Percentiles rank a stretch among this genome's conserved stretches.
Conservation (phyloP, 2,888 invertebrate species). For the Macropis europaea region DNA sequence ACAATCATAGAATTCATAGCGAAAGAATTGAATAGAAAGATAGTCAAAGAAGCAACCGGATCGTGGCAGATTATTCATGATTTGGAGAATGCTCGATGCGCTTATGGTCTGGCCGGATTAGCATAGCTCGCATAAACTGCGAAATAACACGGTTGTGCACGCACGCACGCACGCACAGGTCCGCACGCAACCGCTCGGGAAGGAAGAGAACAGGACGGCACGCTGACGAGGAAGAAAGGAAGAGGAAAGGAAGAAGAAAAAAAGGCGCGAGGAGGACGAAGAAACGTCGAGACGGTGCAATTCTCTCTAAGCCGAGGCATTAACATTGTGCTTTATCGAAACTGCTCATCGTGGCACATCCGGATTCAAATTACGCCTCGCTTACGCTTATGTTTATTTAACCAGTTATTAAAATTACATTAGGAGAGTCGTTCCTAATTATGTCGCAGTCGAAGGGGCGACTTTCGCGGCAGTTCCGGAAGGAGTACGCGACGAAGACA, state of each 20-base stretch:
- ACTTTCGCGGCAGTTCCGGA: conserved; percentile 52
- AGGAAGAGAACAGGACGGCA: conserved; percentile 26
- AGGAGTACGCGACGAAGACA: conserved; percentile 37
- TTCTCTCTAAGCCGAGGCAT: conserved; percentile 63
- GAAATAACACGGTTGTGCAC: conserved; percentile 69
- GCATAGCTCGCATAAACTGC: conserved; percentile 71
- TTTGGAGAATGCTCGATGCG: conserved; percentile 57
- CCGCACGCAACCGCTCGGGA: conserved; percentile 49
- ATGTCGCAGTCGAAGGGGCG: conserved; percentile 52
- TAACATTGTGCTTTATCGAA: conserved; percentile 77
- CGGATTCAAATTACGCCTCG: conserved; percentile 79
- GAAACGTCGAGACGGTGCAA: conserved; percentile 54
- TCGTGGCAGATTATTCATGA: conserved; percentile 60
- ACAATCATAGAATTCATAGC: background rate
- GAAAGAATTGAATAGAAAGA: background rate
- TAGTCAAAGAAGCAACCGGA: conserved; percentile 16
- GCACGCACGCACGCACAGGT: conserved; percentile 54
- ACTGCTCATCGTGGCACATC: conserved; percentile 78
- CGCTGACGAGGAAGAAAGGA: conserved; percentile 12
- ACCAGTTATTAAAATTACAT: conserved; percentile 80
- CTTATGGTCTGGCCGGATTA: conserved; percentile 52
- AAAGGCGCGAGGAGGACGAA: conserved; percentile 51
- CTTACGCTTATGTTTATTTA: conserved; percentile 80
- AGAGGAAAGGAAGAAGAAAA: conserved; percentile 19
- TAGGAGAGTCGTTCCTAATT: conserved; percentile 72